Conservation (phyloP, 92 coral and sea anemone species). For the Zoanthus solanderi region DNA sequence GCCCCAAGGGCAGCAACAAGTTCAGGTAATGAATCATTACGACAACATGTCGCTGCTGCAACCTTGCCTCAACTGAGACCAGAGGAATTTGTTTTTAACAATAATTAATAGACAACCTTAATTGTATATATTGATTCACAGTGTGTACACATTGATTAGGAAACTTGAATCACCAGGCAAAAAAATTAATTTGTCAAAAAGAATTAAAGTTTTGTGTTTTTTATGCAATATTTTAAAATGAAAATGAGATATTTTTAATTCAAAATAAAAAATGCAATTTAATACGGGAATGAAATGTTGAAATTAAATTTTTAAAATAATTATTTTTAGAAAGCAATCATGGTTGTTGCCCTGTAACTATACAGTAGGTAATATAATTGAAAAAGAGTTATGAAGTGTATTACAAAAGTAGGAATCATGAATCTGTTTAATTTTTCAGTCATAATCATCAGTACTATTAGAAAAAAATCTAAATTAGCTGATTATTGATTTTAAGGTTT, state of each 20-base stretch:
- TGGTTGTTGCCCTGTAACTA: conserved; percentile 13
- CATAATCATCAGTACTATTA: not conserved
- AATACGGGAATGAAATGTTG: not conserved
- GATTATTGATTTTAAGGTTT: not conserved
- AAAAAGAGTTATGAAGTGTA: conserved; percentile 24
- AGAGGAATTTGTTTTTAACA: not conserved
- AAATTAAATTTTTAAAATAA: not conserved
- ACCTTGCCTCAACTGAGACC: conserved; percentile 43
- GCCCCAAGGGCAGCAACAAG: conserved; percentile 81
- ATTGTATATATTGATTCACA: not conserved
- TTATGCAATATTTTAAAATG: not conserved
- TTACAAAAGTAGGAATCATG: not conserved
- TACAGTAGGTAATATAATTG: not conserved
- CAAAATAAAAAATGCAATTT: not conserved
- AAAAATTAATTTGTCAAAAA: not conserved
- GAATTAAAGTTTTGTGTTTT: not conserved
- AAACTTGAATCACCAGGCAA: not conserved
- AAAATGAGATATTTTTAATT: not conserved
- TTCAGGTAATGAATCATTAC: conserved; percentile 58
- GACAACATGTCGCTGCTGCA: conserved; percentile 51
- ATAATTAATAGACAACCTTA: not conserved
- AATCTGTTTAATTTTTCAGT: too few species aligned
- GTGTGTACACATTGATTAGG: conserved; percentile 34
- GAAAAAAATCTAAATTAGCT: not conserved
- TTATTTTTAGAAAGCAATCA: conserved; percentile 4